Conservation (phyloP, 1,140 invertebrate genomes). For the Liolophura sinensis region DNA sequence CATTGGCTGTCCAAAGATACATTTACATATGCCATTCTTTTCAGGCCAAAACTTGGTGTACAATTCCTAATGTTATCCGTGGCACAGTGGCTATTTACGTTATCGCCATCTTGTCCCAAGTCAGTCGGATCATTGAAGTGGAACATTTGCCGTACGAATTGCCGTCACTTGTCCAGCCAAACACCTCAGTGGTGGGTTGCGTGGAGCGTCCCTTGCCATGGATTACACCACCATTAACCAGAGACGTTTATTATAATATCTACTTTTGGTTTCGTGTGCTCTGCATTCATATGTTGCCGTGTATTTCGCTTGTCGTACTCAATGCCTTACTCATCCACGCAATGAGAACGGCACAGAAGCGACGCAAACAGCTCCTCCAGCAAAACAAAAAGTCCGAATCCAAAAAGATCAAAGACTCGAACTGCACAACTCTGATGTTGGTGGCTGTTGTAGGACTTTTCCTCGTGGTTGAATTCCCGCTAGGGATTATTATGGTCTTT, state of each 20-base stretch:
- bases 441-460: conserved; percentile 94
- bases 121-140: conserved; percentile 77
- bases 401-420: conserved; percentile 75
- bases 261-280: conserved; percentile 86
- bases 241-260: conserved; percentile 75
- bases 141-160: conserved; percentile 60
- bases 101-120: conserved; percentile 77
- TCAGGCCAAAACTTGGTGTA: conserved; percentile 82
- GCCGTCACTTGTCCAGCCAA: conserved; percentile 67
- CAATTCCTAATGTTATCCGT: conserved; percentile 78
- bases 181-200: conserved; percentile 42
- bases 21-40: conserved; percentile 91
- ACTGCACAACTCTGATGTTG: conserved; percentile 92
- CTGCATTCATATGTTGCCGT: conserved; percentile 88
- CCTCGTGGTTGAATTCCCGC: conserved; percentile 85
- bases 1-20: conserved; percentile 82
- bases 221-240: conserved; percentile 58
- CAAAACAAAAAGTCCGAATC: conserved; percentile 84
- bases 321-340: conserved; percentile 86
- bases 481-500: conserved; percentile 76
- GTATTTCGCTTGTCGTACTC: conserved; percentile 83
- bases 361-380: conserved; percentile 78
- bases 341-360: conserved; percentile 78
- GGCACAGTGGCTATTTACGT: conserved; percentile 76
- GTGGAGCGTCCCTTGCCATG: conserved; percentile 22